Base-by-base conservation (phyloP, 2,888 invertebrate genomes). In the Coelopa pilipes region DNA sequence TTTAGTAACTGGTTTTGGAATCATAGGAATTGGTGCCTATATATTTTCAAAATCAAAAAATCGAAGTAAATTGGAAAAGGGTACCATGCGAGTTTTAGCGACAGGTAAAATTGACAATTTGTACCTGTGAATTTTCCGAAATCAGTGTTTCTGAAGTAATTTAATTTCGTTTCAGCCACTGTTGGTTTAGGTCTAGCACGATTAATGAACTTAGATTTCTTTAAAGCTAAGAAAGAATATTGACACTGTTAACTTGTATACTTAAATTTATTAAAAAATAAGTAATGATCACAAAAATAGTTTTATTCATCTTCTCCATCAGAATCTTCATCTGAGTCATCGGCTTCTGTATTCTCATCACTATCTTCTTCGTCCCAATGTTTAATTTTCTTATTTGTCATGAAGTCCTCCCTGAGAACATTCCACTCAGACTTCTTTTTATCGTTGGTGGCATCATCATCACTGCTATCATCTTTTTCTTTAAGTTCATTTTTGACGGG, bases 311-410 rank as follows among this genome's bases (percentile, higher is more conserved):
- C 75, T 10, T 79, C 47, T 46, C 60, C 76, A 5, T 59, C 76
- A 46, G 62, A 73, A 63, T 78, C 75, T n/a, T 69, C 74, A 7
- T 34, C 34, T 34, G 34, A 34, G 11, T 63, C n/a, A 19, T 76
- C 80, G 15, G 71, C 74, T 46, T 72, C 72, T 46, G 70, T 50
- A 24, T 76, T 77, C 7, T 73, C 77, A 5, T 81, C 80, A 21
- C 79, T 79, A 17, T 83, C 82, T 34, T 93, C 91, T 87, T 94
- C 94, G 84, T 96, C 95, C 97, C 97, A 97, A 87, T 96, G 95
- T 88, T 96, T 96, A 88, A 96, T 91, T 88, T 93, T 94, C 47
- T 94, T 93, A 77, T 93, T 94, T 90, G 95, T 94, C 92, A 96
- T 94, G 84, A 95, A 97, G 87, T 97, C 96, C 82, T 96, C 95